A percentile compares a stretch with the other conserved stretches of the same genome.
Evolutionary conservation across 2,888 invertebrate genomes (phyloP).

Genomic region (Tiliacea citrago): DNA sequence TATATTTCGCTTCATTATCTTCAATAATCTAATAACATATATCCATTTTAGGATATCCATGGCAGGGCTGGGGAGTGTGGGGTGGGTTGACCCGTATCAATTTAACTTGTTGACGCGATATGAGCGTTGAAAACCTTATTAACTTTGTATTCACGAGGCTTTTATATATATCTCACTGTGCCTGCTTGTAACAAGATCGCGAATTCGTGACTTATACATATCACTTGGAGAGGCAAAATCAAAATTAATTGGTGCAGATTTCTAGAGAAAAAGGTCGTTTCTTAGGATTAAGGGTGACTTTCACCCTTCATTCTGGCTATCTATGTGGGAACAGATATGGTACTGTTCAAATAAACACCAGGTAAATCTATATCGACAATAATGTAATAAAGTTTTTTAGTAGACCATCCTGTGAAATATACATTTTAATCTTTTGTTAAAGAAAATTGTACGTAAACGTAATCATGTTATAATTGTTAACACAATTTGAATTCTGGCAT

Average conservation of each 20-base stretch:
- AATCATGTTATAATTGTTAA: no score
- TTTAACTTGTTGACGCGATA: slow-evolving; percentile 45
- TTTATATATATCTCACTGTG: slow-evolving; percentile 30
- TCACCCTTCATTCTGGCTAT: not conserved
- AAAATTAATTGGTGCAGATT: slow-evolving; percentile 8
- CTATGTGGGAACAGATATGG: not conserved
- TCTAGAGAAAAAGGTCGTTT: not conserved
- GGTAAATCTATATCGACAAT: no score
- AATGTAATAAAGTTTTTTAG: not conserved
- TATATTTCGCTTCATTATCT: slow-evolving; percentile 36
- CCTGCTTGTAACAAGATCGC: slow-evolving; percentile 21
- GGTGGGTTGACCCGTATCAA: slow-evolving; percentile 50
- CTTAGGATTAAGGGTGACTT: slow-evolving; percentile 9
- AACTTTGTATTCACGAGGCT: slow-evolving; percentile 42
- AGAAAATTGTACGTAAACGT: not conserved
- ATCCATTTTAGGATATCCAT: slow-evolving; percentile 41
- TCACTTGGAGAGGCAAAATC: slow-evolving; percentile 20
- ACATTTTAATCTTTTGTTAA: not conserved
- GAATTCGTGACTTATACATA: slow-evolving; percentile 1
- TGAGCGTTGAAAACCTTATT: slow-evolving; percentile 37
- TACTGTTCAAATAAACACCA: not conserved
- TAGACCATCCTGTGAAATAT: no score
- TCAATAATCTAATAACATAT: slow-evolving; percentile 44
- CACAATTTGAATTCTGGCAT: not conserved
- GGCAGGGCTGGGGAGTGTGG: slow-evolving; percentile 17